A percentile compares a stretch with the other conserved stretches of the same genome.
phyloP scores from a whole-genome alignment of 2,113 vertebrate genomes.

The Alethe castanea region DNA sequence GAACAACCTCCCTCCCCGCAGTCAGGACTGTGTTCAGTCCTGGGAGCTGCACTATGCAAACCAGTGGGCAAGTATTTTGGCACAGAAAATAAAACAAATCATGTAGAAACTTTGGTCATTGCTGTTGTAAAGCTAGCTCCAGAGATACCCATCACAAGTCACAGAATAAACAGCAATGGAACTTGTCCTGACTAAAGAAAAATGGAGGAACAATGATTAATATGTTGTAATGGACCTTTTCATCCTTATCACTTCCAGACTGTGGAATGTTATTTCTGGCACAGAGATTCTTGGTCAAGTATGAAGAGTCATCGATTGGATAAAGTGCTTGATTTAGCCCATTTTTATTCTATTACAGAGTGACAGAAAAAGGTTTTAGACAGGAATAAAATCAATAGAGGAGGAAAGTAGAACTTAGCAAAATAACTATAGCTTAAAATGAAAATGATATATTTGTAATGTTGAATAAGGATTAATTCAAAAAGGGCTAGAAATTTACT shows the following conservation, averaged over 20 bases:
- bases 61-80: background rate
- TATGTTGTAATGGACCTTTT: slow-evolving; percentile 44
- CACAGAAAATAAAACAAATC: background rate
- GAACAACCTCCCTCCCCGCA: background rate
- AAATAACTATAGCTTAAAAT: slow-evolving; percentile 3
- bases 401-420: slow-evolving; percentile 7
- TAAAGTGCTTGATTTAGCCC: slow-evolving; percentile 62
- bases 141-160: slow-evolving; percentile 36
- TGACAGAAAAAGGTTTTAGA: slow-evolving; percentile 52
- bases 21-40: background rate
- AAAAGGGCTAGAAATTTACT: background rate
- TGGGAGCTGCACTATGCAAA: background rate
- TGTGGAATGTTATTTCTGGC: slow-evolving; percentile 67
- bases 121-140: background rate
- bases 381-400: slow-evolving; percentile 57
- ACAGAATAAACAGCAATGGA: slow-evolving; percentile 31
- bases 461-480: background rate
- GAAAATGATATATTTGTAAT: background rate
- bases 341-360: slow-evolving; percentile 62
- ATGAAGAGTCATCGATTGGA: slow-evolving; percentile 58
- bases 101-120: background rate
- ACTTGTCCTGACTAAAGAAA: slow-evolving; percentile 40
- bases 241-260: slow-evolving; percentile 60
- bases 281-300: slow-evolving; percentile 56
- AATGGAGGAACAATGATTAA: slow-evolving; percentile 49